A percentile compares a stretch with the other conserved stretches of the same genome.
phyloP scores from a whole-genome alignment of 2,113 vertebrate genomes.

The Sprattus sprattus region DNA sequence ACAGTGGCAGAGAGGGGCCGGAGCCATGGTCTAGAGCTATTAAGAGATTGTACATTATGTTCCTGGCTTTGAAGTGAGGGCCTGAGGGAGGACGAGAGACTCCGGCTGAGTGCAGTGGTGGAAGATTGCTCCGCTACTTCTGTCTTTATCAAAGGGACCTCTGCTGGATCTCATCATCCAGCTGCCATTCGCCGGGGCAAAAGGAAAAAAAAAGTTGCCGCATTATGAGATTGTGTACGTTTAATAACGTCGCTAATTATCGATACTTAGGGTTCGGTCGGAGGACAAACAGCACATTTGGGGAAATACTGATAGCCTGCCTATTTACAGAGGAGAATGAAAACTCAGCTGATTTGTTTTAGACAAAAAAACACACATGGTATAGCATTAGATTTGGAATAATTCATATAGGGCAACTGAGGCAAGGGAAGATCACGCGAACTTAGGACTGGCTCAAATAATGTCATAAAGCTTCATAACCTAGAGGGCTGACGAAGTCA shows the following conservation, averaged over 20 bases:
- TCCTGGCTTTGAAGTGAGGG: slow-evolving; percentile 99
- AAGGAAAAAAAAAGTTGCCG: slow-evolving; percentile 65
- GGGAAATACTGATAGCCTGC: slow-evolving; percentile 46
- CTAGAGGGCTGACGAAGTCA: not conserved
- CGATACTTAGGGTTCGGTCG: slow-evolving; percentile 57
- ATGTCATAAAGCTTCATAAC: not conserved
- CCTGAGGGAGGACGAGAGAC: slow-evolving; percentile 86
- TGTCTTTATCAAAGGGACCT: slow-evolving; percentile 86
- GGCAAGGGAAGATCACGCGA: not conserved
- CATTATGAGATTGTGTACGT: slow-evolving; percentile 76
- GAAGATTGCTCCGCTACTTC: slow-evolving; percentile 83
- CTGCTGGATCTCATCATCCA: slow-evolving; percentile 75
- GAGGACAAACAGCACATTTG: slow-evolving; percentile 63
- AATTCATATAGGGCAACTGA: slow-evolving; percentile 24
- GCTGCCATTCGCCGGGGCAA: slow-evolving; percentile 68
- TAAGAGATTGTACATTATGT: slow-evolving; percentile 99
- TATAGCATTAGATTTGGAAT: not conserved
- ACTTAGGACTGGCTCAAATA: not conserved
- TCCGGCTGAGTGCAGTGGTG: slow-evolving; percentile 86
- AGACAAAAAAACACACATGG: slow-evolving; percentile 15
- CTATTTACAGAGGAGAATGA: slow-evolving; percentile 54
- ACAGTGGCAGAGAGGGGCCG: slow-evolving; percentile 87
- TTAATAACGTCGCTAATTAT: slow-evolving; percentile 78
- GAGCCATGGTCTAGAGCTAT: slow-evolving; percentile 99
- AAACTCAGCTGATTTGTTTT: slow-evolving; percentile 59